These are phyloP conservation scores for Tarsius wallacei DNA, from an alignment of 2,797 vertebrate genomes.

Conservation along the genomic window DNA sequence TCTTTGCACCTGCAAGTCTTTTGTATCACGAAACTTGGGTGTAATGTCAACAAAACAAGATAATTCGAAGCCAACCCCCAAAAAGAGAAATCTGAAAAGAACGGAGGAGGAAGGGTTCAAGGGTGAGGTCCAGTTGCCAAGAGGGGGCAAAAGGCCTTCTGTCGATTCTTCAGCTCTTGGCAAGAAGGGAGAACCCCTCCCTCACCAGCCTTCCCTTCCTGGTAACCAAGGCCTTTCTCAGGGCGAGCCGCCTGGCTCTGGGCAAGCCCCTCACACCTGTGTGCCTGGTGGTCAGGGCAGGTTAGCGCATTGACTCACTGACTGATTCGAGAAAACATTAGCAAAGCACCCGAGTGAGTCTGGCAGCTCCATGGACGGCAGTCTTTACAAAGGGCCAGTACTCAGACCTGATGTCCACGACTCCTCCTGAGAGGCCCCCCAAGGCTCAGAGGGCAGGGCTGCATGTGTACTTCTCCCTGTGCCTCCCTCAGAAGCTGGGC, in stretches of 20 bases:
- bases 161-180: slow-evolving; percentile 41
- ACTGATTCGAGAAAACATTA: neutral
- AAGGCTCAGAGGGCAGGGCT: neutral
- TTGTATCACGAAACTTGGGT: slow-evolving; percentile 92
- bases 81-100: slow-evolving; percentile 68
- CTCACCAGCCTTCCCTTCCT: neutral
- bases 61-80: slow-evolving; percentile 81
- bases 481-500: neutral
- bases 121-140: slow-evolving; percentile 83
- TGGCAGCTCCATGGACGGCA: neutral
- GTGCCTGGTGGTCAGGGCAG: neutral
- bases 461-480: fast-evolving
- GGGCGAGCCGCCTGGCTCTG: neutral
- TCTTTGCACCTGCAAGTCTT: slow-evolving; percentile 95
- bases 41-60: slow-evolving; percentile 92
- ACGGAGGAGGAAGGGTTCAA: slow-evolving; percentile 23
- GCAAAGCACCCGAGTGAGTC: neutral
- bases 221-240: neutral
- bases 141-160: slow-evolving; percentile 69
- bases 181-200: slow-evolving; percentile 27
- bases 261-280: neutral
- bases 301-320: neutral
- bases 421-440: neutral
- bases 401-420: no score
- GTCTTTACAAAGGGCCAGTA: neutral